These are phyloP conservation scores for Tonatia bakeri DNA, from an alignment of 2,113 vertebrate genomes.

Conservation along the genomic window DNA sequence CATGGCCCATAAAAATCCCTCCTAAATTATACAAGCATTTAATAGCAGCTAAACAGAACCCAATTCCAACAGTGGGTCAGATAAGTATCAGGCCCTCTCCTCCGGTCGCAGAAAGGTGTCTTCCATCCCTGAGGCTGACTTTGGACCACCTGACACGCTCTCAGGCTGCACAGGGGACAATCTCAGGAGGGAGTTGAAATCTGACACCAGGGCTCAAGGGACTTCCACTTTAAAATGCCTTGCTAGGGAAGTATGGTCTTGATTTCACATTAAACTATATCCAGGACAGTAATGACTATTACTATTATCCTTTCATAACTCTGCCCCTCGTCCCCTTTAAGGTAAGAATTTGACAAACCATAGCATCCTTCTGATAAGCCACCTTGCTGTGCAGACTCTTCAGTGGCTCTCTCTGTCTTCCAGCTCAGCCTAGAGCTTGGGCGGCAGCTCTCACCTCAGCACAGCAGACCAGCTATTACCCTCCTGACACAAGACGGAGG, in stretches of 20 bases:
- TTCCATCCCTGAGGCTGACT: background rate
- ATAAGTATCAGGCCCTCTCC: rapidly evolving
- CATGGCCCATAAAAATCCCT: background rate
- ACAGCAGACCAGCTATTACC: too few relatives aligned
- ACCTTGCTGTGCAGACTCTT: background rate
- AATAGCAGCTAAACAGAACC: background rate
- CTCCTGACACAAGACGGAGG: too few relatives aligned
- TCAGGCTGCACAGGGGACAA: too few relatives aligned
- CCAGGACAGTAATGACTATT: background rate
- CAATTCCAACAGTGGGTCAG: too few relatives aligned
- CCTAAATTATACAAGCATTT: background rate
- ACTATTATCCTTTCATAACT: background rate
- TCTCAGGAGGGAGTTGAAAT: background rate
- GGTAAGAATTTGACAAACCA: background rate
- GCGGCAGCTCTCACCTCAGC: background rate
- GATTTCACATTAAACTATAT: background rate
- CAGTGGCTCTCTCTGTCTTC: background rate
- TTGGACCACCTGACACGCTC: rapidly evolving
- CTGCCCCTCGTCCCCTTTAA: background rate
- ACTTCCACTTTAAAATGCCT: background rate
- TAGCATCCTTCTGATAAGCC: background rate
- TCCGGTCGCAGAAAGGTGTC: background rate
- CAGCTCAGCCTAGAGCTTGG: too few relatives aligned
- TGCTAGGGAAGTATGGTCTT: background rate
- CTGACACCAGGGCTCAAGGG: background rate